Evolutionary conservation across 2,888 invertebrate genomes (phyloP).

Genomic region (Calameuta idolon): DNA sequence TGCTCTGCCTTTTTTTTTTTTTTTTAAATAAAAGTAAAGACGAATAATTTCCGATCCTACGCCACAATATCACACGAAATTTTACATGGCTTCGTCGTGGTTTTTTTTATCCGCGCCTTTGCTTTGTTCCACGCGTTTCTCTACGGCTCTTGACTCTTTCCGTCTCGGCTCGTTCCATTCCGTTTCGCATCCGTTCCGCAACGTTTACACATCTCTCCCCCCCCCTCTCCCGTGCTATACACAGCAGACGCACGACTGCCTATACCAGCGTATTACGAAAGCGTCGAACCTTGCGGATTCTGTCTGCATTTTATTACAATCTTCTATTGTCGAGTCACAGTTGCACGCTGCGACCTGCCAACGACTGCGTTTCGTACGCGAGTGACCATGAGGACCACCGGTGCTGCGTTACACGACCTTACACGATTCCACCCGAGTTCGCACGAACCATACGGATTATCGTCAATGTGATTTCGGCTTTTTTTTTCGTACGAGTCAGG

Average conservation of each 20-base stretch:
- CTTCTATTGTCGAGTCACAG: neutral
- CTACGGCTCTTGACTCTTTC: neutral
- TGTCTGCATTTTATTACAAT: neutral
- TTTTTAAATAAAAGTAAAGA: neutral
- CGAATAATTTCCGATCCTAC: neutral
- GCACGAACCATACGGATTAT: neutral
- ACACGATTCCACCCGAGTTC: neutral
- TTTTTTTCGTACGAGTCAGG: neutral
- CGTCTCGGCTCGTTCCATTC: neutral
- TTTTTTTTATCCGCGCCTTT: neutral
- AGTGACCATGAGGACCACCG: neutral
- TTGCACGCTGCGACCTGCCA: neutral
- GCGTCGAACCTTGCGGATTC: neutral
- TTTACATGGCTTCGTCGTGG: neutral
- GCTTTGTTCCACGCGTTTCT: neutral
- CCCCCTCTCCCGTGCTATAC: neutral
- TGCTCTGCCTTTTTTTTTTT: neutral
- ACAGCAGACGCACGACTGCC: neutral
- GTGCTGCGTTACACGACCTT: neutral
- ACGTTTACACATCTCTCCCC: neutral
- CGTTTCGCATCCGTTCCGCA: slow-evolving; percentile 1
- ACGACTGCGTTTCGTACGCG: neutral
- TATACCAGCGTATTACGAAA: neutral
- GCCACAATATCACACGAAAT: neutral
- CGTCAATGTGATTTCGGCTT: neutral